Evolutionary conservation across 2,797 vertebrate genomes (phyloP).

Genomic region (Megaceryle alcyon): DNA sequence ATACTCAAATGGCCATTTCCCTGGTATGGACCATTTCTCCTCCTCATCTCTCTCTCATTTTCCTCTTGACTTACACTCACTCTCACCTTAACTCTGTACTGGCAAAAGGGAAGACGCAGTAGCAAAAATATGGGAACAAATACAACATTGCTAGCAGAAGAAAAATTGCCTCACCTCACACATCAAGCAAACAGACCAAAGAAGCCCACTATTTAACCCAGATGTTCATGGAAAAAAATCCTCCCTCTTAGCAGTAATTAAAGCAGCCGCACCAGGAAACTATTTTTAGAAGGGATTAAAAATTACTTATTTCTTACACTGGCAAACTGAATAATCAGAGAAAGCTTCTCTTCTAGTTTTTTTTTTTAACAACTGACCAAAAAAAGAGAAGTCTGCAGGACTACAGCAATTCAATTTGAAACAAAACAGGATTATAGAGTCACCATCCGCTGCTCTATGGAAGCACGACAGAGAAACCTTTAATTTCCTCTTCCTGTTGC

Average conservation of each 20-base stretch:
- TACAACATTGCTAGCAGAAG: neutral
- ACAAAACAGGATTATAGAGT: neutral
- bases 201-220: neutral
- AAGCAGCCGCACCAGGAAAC: neutral
- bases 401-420: neutral
- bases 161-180: neutral
- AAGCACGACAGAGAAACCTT: neutral
- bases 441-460: neutral
- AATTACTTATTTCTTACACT: neutral
- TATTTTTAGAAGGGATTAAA: conserved; percentile 42
- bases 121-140: neutral
- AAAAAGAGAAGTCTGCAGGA: neutral
- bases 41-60: no score
- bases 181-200: neutral
- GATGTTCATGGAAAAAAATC: neutral
- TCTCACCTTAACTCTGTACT: neutral
- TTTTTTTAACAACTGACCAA: neutral
- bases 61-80: neutral
- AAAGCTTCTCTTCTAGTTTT: neutral
- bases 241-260: neutral
- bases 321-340: neutral
- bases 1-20: neutral
- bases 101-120: neutral
- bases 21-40: neutral
- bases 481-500: neutral